Base-by-base conservation (phyloP, 64 coral and sea anemone species). In the Montipora foliosa region DNA sequence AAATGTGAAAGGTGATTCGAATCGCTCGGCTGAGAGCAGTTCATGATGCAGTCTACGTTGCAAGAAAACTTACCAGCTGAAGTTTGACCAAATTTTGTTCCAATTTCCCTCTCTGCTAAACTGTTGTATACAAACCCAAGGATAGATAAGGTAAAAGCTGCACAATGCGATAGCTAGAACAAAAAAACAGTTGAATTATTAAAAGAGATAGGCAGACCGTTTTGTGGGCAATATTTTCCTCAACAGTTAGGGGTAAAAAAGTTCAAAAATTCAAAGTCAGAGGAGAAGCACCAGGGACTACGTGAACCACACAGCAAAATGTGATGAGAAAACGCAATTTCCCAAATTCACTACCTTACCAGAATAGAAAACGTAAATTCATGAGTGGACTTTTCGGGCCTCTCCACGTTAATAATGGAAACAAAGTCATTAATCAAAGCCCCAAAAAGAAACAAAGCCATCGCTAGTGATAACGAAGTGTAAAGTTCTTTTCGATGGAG, bases 391-490 rank as follows among this genome's bases (percentile, higher is more conserved):
- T 93, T 98, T 80, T 95, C 95, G 4, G 95, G 95, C 79, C 89
- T 97, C 93, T 97, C 95, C 52, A 89, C 90, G 75, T 80, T 76
- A 10, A 94, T 74, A 37, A 95, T 87, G 44, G 95, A 83, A 20
- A 97, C 78, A 79, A 92, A 97, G 81, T 97, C 95, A 84, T 97
- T 97, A 75, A 95, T 93, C 79, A 97, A 80, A 22, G 94, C 69
- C 50, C 76, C 89, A 84, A 95, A 97, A 77, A 97, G 91, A 60
- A 95, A 8, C 45, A 82, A 81, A 75, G 76, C 91, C 67, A 97
- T 59, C 61, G 81, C 74, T 45, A 97, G 71, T 68, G 95, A 97
- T 88, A 95, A 29, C 60, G 77, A 87, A 49, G 90, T 52, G 58
- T 77, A 95, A 44, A 97, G 87, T 82, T 97, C 93, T 95, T 97